Evolutionary conservation across 2,797 vertebrate species (phyloP).

Genomic region (Hydrophis major): DNA sequence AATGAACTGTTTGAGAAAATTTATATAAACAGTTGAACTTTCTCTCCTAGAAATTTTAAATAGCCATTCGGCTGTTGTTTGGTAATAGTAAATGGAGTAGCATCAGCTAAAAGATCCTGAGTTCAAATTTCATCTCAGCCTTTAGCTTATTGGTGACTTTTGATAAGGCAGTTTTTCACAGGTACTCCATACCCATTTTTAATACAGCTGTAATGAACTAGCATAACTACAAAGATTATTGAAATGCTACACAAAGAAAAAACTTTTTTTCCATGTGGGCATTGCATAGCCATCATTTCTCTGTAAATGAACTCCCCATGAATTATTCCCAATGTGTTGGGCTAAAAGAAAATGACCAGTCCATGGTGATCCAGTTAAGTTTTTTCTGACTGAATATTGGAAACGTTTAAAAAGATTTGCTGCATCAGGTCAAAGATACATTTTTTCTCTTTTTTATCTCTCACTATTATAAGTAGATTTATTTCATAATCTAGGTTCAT

Average conservation of each 20-base stretch:
- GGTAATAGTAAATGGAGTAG: not conserved
- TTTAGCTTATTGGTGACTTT: not conserved
- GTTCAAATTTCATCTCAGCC: not conserved
- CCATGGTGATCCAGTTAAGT: not conserved
- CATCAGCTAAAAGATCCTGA: not conserved
- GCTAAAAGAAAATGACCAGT: not conserved
- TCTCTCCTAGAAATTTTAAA: conserved; percentile 3
- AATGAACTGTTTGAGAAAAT: not conserved
- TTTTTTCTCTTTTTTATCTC: not conserved
- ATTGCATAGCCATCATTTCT: not conserved
- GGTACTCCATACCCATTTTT: not conserved
- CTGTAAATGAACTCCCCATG: not conserved
- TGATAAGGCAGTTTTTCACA: not conserved
- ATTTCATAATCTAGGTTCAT: not conserved
- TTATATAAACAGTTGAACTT: conserved; percentile 1
- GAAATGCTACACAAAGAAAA: not conserved
- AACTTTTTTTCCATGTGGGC: not conserved
- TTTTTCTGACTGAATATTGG: not conserved
- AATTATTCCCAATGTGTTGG: not conserved
- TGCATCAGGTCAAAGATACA: not conserved
- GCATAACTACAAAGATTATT: not conserved
- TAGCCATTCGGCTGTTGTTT: conserved; percentile 1
- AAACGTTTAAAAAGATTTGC: not conserved
- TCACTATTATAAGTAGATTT: not conserved
- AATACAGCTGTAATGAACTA: not conserved